Conservation (phyloP, 2,113 vertebrate genomes). For the Toxotes chatareus region DNA sequence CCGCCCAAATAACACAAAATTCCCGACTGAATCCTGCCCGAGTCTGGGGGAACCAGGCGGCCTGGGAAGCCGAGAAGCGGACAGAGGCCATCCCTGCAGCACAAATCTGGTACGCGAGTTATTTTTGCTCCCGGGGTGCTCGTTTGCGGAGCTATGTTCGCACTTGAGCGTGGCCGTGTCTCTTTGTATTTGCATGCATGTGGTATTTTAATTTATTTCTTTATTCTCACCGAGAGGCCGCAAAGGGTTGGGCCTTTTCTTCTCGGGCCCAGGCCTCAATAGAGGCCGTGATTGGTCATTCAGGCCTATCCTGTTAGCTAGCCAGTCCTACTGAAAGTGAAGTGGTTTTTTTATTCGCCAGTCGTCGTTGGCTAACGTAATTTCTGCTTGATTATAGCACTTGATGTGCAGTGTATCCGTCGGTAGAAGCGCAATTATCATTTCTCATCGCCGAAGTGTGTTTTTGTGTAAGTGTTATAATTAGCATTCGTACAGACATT, state of each 20-base stretch:
- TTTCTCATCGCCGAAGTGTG: fast-evolving
- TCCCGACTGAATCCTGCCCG: conserved; percentile 87
- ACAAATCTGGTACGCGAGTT: conserved; percentile 75
- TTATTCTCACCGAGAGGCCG: conserved; percentile 73
- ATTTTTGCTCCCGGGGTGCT: conserved; percentile 40
- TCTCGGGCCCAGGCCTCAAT: conserved; percentile 82
- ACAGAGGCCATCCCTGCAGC: conserved; percentile 79
- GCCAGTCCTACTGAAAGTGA: background rate
- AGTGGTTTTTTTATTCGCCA: background rate
- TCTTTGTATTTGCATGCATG: conserved; percentile 67
- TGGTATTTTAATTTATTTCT: conserved; percentile 54
- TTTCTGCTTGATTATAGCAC: background rate
- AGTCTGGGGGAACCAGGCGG: conserved; percentile 86
- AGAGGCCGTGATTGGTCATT: conserved; percentile 84
- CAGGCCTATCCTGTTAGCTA: conserved; percentile 72
- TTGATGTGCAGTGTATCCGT: fast-evolving
- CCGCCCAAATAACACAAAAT: conserved; percentile 90
- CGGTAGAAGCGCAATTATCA: fast-evolving
- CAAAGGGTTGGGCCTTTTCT: conserved; percentile 79
- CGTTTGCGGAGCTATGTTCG: conserved; percentile 31
- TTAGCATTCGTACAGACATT: conserved; percentile 57
- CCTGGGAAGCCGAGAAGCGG: conserved; percentile 80
- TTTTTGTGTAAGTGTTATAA: conserved; percentile 18
- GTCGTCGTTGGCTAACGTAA: no score
- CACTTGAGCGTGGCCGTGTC: conserved; percentile 1